Base-by-base conservation (phyloP, 2,888 invertebrate genomes). In the Scelioninae gen. 1 region DNA sequence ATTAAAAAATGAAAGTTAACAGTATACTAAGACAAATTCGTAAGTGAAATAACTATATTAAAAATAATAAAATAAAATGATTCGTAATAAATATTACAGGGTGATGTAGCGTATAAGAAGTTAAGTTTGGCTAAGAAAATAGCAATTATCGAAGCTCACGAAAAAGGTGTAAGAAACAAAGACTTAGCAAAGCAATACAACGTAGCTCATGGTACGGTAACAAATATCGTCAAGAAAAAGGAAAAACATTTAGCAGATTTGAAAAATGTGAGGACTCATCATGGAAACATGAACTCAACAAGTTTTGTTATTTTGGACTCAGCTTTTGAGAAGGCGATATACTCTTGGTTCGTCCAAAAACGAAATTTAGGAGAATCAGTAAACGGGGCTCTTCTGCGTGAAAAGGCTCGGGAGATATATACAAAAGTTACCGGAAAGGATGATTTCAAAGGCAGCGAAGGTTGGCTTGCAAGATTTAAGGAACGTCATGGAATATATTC, bases 381-480 rank as follows among this genome's bases (percentile, higher is more conserved):
- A 3, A 40, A 9, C 23, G 58, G 58, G 6, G 40, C 40, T 10
- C 23, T 40, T 6, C 10, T 58, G 23, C 38, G 40, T 16, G 58
- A 58, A 58, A 53, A 53, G 31, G 53, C 53, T 31, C 7, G n/a
- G 31, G 9, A 16, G 11, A 7, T 58, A 11, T 40, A 23, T 11
- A 23, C 5, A 10, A 11, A 15, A 40, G 40, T 58, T 5, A 58
- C 38, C 6, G 58, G 58, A 5, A 38, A 58, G 8, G 5, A 13
- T 38, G 40, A 58, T 9, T 40, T 58, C 11, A 38, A 58, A 58
- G 58, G 40, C 11, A 58, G 58, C 10, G 40, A 58, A 7, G 58
- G 29, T 5, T 51, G 51, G 51, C 16, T 51, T 6, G 5, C 31
- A 5, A 53, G n/a, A n/a, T 53, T 53, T 11, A 58, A 58, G 40